Evolutionary conservation across 2,113 vertebrate genomes (phyloP).

Genomic region (Paracanthobrama guichenoti): DNA sequence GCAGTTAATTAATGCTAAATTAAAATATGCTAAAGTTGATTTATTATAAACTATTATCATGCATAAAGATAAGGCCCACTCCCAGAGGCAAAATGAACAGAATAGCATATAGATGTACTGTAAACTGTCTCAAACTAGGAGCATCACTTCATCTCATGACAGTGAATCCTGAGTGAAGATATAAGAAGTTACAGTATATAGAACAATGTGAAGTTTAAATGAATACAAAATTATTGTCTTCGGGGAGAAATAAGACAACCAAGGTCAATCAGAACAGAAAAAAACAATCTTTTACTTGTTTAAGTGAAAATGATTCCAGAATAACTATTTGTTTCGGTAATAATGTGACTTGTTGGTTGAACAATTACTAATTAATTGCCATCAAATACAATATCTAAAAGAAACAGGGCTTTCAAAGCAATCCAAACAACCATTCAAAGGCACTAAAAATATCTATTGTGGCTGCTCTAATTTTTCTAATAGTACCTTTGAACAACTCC

Average conservation of each 20-base stretch:
- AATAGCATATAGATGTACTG: background rate
- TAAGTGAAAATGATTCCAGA: background rate
- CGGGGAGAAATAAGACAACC: background rate
- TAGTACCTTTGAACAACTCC: background rate
- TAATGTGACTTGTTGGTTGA: background rate
- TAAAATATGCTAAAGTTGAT: background rate
- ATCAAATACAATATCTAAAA: background rate
- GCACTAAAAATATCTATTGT: background rate
- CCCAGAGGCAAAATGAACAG: background rate
- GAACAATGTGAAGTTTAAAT: background rate
- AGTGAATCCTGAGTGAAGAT: background rate
- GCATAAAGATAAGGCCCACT: background rate
- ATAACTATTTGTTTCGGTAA: background rate
- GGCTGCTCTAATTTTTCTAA: background rate
- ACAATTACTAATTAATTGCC: background rate
- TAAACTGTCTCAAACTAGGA: background rate
- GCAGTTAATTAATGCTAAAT: background rate
- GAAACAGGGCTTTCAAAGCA: background rate
- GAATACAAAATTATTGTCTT: too few relatives aligned
- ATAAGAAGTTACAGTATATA: background rate
- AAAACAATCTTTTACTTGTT: background rate
- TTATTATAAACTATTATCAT: background rate
- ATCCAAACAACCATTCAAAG: background rate
- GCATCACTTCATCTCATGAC: background rate
- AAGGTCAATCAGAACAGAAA: background rate